Evolutionary conservation across 2,797 vertebrate genomes (phyloP), one percentile per base, ranked within the genome.

Genomic region (Clamator glandarius): DNA sequence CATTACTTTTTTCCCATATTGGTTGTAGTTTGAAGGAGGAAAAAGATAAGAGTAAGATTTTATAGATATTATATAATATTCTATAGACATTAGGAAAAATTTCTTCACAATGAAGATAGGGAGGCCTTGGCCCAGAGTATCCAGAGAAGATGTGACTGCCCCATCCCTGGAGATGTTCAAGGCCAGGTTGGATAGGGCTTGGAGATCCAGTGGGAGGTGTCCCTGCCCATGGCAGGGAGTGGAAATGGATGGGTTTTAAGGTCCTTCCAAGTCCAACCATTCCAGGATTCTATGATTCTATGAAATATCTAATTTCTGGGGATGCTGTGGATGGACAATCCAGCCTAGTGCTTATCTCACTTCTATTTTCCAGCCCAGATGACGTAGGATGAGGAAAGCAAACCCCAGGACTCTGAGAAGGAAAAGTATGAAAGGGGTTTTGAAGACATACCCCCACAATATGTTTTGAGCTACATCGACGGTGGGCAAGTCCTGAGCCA

Each of bases 1-100:
- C 0, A 0, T 16, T 57, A 26, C 5, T 88, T 23, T 83, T 41
- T 24, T 15, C 33, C 4, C 1, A 6, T 26, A 0, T 0, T 3
- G 28, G 8, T 2, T 52, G 29, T 1, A 8, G 17, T 33, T 12
- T 24, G 44, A 63, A 48, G 15, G n/a, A 74, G n/a, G 24, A 0
- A 28, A 48, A 72, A 76, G 41, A 41, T 12, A 12, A 51, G 42
- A 12, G 68, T 36, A n/a, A 87, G 42, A 18, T 44, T 44, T 18
- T 44, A 44, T 44, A 44, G 18, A 44, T 18, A 18, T 16, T 44
- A 44, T 42, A 44, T 44, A 44, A 44, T 16, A 44, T 44, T 44
- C 42, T 44, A 16, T 44, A 44, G 42, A 44, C 42, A 44, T 42
- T 42, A 42, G 14, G 42, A 42, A 42, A 42, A 42, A 42, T 42